Conservation (phyloP, 2,888 invertebrate genomes). For the Chrysolina oricalcia region DNA sequence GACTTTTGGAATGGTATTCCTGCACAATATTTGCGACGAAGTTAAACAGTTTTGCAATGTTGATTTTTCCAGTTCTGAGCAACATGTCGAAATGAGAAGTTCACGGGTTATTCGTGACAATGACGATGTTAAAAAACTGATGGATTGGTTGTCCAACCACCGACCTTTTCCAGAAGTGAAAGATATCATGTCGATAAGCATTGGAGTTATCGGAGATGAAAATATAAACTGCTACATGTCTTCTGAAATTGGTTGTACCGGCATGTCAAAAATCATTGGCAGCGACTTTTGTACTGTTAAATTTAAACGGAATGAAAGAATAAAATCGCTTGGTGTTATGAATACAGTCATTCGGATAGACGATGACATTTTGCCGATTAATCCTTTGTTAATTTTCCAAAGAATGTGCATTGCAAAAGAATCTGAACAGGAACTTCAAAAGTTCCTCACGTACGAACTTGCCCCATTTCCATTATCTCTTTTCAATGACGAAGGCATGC, state of each 20-base stretch:
- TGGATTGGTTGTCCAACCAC: conserved; percentile 1
- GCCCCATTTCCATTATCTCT: conserved; percentile 31
- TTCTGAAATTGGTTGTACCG: conserved; percentile 34
- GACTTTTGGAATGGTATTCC: too few relatives aligned
- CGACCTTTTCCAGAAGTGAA: not conserved
- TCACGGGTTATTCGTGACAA: not conserved
- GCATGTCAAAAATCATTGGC: not conserved
- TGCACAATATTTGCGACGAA: too few relatives aligned
- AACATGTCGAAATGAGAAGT: not conserved
- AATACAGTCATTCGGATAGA: conserved; percentile 16
- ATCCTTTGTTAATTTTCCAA: conserved; percentile 43
- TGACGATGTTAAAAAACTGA: not conserved
- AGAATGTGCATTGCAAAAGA: conserved; percentile 28
- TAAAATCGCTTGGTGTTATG: conserved; percentile 28
- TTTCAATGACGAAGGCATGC: conserved; percentile 28
- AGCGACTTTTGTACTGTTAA: not conserved
- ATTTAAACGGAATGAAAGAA: conserved; percentile 24
- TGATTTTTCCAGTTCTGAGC: too few relatives aligned
- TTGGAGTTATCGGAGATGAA: conserved; percentile 33
- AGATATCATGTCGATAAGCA: conserved; percentile 53
- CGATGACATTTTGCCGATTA: conserved; percentile 23
- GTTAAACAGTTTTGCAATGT: too few relatives aligned
- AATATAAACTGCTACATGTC: conserved; percentile 35
- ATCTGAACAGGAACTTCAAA: too few relatives aligned
- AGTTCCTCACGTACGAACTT: conserved; percentile 33